Evolutionary conservation across 1,140 invertebrate genomes (phyloP).

Genomic region (Harpegnathos saltator): DNA sequence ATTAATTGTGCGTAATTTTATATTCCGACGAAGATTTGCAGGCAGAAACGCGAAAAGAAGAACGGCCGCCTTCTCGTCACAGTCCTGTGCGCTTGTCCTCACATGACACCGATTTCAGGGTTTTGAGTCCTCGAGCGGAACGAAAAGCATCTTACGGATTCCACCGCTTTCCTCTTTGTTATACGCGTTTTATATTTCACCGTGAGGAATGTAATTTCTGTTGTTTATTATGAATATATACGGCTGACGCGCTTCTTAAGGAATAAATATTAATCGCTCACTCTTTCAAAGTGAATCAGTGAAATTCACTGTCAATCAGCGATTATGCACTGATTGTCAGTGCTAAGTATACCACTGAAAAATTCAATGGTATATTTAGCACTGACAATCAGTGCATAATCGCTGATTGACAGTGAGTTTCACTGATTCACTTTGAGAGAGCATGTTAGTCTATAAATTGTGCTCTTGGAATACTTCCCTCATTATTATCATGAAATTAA

Average conservation of each 20-base stretch:
- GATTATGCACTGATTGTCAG: too few species aligned
- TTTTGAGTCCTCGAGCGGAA: conserved; percentile 37
- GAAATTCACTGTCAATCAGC: too few species aligned
- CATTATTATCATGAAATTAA: too few species aligned
- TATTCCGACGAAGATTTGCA: background rate
- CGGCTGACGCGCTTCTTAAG: background rate
- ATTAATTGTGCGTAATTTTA: conserved; percentile 3
- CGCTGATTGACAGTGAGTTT: too few species aligned
- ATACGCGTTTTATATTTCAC: background rate
- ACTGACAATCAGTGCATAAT: too few species aligned
- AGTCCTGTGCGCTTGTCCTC: conserved; percentile 40
- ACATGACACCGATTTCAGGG: conserved; percentile 47
- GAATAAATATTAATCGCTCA: too few species aligned
- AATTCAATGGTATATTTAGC: too few species aligned
- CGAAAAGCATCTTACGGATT: conserved; percentile 24
- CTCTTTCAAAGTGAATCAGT: too few species aligned
- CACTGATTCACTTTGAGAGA: too few species aligned
- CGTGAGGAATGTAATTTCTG: background rate
- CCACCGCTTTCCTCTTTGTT: conserved; percentile 23
- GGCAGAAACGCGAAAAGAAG: background rate
- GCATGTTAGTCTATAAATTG: background rate
- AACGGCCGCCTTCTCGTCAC: conserved; percentile 24
- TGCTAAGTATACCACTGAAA: too few species aligned
- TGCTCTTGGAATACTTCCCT: background rate
- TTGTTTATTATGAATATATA: background rate